Evolutionary conservation across 2,797 vertebrate genomes (phyloP).

Genomic region (Chaunax sp.): DNA sequence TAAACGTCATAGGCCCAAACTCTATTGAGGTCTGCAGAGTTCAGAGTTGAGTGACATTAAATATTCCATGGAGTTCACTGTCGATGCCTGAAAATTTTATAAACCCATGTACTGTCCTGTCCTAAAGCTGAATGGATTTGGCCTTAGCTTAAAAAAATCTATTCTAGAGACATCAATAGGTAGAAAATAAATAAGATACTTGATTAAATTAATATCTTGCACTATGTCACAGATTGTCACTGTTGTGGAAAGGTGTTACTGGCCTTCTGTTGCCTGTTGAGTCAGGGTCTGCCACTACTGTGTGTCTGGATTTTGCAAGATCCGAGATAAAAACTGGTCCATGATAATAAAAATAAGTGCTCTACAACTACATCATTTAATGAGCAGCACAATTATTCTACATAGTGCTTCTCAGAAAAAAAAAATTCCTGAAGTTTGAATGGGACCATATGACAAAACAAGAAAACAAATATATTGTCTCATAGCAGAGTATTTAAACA

Average conservation of each 20-base stretch:
- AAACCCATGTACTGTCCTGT: no score
- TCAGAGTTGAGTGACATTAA: constrained; percentile 24
- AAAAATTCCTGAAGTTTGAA: not conserved
- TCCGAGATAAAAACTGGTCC: constrained; percentile 6
- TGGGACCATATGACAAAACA: constrained; percentile 13
- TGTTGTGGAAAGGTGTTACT: constrained; percentile 11
- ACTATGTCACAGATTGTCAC: constrained; percentile 49
- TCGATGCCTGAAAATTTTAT: no score
- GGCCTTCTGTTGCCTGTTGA: constrained; percentile 1
- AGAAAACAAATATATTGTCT: constrained; percentile 4
- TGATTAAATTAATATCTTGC: constrained; percentile 10
- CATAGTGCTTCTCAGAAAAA: constrained; percentile 10
- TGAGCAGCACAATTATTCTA: constrained; percentile 15
- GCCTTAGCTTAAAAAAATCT: constrained; percentile 50
- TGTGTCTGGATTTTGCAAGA: not conserved
- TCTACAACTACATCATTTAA: not conserved
- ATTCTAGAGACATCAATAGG: constrained; percentile 18
- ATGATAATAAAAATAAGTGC: not conserved
- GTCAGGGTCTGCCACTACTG: constrained; percentile 2
- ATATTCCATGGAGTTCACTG: not conserved
- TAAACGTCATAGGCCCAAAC: constrained; percentile 28
- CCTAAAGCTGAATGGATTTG: constrained; percentile 42
- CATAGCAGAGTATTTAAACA: constrained; percentile 19
- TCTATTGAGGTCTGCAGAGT: not conserved
- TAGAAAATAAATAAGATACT: constrained; percentile 61